A percentile compares a stretch with the other conserved stretches of the same genome.
phyloP scores from a whole-genome alignment of 1,140 invertebrate species.

The Euglossa dilemma region DNA sequence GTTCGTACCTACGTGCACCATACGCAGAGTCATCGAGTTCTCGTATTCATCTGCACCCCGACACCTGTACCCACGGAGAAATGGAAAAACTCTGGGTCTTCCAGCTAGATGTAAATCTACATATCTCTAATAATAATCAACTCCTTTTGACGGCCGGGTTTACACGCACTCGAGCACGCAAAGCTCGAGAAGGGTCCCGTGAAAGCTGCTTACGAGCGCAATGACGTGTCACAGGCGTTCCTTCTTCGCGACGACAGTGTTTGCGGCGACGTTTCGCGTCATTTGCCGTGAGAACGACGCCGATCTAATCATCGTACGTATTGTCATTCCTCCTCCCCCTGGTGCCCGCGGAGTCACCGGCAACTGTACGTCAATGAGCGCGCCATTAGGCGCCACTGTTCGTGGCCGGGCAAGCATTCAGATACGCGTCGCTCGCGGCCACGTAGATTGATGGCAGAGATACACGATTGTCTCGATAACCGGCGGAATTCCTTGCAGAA shows the following conservation, averaged over 20 bases:
- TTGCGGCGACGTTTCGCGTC: constrained; percentile 59
- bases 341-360: constrained; percentile 2
- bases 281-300: constrained; percentile 69
- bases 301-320: constrained; percentile 74
- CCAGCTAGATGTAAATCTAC: constrained; percentile 3
- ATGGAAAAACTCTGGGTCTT: no score
- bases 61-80: no score
- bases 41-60: no score
- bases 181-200: no score
- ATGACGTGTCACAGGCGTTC: constrained; percentile 4
- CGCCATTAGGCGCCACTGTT: constrained; percentile 70
- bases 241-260: constrained; percentile 2
- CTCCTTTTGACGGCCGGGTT: neutral
- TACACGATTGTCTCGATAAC: constrained; percentile 64
- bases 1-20: no score
- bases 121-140: constrained; percentile 13
- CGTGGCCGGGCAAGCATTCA: constrained; percentile 58
- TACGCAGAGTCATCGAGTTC: no score
- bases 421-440: constrained; percentile 54
- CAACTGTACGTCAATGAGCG: constrained; percentile 61
- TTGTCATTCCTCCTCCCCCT: constrained; percentile 55
- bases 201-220: constrained; percentile 1
- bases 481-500: constrained; percentile 41
- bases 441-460: constrained; percentile 58
- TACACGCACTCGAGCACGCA: no score